phyloP scores from a whole-genome alignment of 2,888 invertebrate genomes.

The Alsophila aescularia region DNA sequence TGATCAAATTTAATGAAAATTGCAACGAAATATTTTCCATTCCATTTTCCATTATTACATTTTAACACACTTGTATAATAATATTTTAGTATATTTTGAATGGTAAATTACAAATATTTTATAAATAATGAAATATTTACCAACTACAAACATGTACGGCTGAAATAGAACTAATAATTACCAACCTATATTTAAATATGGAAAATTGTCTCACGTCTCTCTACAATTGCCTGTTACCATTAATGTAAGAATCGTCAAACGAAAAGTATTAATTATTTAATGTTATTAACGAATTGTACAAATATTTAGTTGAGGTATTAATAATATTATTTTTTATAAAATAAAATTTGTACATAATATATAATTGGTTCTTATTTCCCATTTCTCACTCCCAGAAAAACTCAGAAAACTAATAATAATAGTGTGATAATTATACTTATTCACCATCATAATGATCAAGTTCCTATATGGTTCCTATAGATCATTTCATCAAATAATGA shows the following conservation, averaged over 20 bases:
- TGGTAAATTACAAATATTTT: no score
- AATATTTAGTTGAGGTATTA: slow-evolving; percentile 66
- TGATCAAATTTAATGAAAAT: slow-evolving; percentile 22
- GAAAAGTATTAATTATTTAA: slow-evolving; percentile 50
- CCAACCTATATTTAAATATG: not conserved
- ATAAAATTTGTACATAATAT: slow-evolving; percentile 72
- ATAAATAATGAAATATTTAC: no score
- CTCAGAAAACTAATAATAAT: no score
- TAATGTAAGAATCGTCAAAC: slow-evolving; percentile 36
- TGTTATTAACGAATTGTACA: slow-evolving; percentile 64
- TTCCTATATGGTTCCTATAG: no score
- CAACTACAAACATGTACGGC: no score
- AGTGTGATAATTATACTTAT: no score
- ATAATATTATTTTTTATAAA: slow-evolving; percentile 65
- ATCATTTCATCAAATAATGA: no score
- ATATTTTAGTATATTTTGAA: no score
- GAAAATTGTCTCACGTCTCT: not conserved
- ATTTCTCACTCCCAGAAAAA: not conserved
- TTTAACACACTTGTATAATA: no score
- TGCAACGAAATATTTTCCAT: not conserved
- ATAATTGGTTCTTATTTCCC: slow-evolving; percentile 33
- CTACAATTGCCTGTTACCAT: slow-evolving; percentile 31
- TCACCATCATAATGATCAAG: no score
- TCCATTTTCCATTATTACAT: no score
- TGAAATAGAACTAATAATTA: no score